phyloP scores from a whole-genome alignment of 1,140 invertebrate species.

The Caerostris darwini region DNA sequence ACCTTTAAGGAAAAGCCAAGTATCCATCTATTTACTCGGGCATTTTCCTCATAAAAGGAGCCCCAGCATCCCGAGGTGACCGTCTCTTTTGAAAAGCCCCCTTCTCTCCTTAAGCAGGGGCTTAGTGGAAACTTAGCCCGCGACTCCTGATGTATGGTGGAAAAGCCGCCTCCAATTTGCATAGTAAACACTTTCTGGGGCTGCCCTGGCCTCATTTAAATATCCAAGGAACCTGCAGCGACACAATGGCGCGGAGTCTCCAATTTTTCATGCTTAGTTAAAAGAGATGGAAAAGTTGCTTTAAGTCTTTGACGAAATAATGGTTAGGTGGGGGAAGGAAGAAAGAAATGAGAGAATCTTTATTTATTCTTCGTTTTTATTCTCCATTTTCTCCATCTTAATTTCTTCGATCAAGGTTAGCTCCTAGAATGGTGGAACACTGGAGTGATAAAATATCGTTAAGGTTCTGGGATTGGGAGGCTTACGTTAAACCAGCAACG shows the following conservation, averaged over 20 bases:
- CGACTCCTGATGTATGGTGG: conserved; percentile 16
- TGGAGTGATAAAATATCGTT: conserved; percentile 18
- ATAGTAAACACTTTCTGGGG: conserved; percentile 66
- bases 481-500: background rate
- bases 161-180: conserved; percentile 45
- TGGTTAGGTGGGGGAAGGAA: background rate
- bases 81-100: conserved; percentile 16
- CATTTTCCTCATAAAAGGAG: background rate
- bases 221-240: background rate
- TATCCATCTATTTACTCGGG: background rate
- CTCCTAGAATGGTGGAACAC: background rate
- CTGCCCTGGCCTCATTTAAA: conserved; percentile 21
- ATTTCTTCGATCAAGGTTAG: background rate
- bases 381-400: background rate
- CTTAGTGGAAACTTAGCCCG: conserved; percentile 40
- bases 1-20: background rate
- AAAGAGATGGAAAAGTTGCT: conserved; percentile 26
- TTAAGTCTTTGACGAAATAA: background rate
- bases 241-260: background rate
- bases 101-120: background rate
- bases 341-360: no score
- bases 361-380: background rate
- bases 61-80: background rate
- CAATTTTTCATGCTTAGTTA: conserved; percentile 73
- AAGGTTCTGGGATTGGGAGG: background rate